phyloP scores from a whole-genome alignment of 2,113 vertebrate species.

The Hoplias malabaricus region DNA sequence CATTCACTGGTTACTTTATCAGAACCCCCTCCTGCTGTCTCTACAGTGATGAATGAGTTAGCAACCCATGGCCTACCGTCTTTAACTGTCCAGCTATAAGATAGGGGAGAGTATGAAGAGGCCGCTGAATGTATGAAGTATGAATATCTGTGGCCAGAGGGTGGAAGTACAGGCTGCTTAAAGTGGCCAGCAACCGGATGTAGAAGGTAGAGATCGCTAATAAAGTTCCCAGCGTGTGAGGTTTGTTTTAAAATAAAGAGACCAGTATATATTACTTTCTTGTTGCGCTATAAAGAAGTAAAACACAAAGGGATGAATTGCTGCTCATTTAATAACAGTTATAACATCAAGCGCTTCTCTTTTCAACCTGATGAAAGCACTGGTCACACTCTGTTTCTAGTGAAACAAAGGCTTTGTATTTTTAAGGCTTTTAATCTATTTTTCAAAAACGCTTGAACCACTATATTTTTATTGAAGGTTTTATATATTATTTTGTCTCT shows the following conservation, averaged over 20 bases:
- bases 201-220: neutral
- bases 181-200: neutral
- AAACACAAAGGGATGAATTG: neutral
- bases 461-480: too few relatives aligned
- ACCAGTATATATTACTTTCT: neutral
- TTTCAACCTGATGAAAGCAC: neutral
- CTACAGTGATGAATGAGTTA: too few relatives aligned
- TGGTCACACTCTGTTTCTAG: neutral
- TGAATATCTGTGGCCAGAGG: neutral
- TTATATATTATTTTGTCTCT: too few relatives aligned
- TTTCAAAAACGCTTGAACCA: neutral
- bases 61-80: too few relatives aligned
- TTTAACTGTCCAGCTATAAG: too few relatives aligned
- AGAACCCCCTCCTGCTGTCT: too few relatives aligned
- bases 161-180: neutral
- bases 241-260: neutral
- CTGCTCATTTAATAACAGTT: neutral
- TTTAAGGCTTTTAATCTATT: neutral
- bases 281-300: neutral
- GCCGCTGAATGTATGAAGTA: too few relatives aligned
- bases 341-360: neutral
- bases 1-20: too few relatives aligned
- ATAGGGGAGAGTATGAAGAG: too few relatives aligned
- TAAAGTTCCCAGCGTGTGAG: neutral
- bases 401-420: neutral